Evolutionary conservation across 2,113 vertebrate species (phyloP).

Genomic region (Uropsilus gracilis): DNA sequence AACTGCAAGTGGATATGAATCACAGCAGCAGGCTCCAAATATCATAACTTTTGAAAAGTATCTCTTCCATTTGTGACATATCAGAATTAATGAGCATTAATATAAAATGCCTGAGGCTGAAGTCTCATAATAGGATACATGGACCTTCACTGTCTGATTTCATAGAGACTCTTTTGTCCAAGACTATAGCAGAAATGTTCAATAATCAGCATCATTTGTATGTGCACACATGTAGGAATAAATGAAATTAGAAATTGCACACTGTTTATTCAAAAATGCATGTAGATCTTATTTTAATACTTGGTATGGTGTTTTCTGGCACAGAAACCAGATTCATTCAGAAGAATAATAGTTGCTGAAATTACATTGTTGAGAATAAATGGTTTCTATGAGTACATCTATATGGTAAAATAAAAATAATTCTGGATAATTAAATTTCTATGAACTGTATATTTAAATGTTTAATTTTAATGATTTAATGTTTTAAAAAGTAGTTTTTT

Average conservation of each 20-base stretch:
- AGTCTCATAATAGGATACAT: not conserved
- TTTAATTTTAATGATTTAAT: not conserved
- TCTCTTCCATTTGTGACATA: slow-evolving; percentile 44
- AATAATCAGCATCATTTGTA: not conserved
- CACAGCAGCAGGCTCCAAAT: slow-evolving; percentile 31
- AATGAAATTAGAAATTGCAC: not conserved
- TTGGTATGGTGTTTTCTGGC: not conserved
- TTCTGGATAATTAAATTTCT: not conserved
- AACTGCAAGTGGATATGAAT: slow-evolving; percentile 53
- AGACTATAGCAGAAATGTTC: not conserved
- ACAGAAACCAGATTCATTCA: not conserved
- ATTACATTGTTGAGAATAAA: not conserved
- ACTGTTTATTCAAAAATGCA: not conserved
- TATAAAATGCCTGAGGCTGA: slow-evolving; percentile 55
- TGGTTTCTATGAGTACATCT: not conserved
- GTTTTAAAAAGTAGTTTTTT: not conserved
- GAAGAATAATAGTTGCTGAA: not conserved
- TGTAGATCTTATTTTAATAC: not conserved
- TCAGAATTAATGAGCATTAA: slow-evolving; percentile 72
- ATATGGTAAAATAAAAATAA: not conserved
- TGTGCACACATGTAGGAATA: not conserved
- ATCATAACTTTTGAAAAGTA: slow-evolving; percentile 68
- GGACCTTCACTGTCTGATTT: not conserved
- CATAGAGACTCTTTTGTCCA: not conserved
- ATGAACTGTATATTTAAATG: not conserved